Conservation (phyloP, 2,113 vertebrate genomes). For the Oreamnos americanus region DNA sequence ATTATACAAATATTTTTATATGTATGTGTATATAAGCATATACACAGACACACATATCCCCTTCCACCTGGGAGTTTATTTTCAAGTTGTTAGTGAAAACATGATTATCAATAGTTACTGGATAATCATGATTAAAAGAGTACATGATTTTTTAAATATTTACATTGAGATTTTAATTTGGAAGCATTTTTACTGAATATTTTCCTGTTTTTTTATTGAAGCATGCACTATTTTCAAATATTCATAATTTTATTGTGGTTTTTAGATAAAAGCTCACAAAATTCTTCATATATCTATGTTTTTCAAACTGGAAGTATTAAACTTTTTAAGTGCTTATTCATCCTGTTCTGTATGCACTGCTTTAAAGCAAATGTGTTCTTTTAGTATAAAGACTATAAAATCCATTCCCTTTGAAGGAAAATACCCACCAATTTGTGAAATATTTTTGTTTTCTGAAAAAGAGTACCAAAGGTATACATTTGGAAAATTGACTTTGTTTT, state of each 20-base stretch:
- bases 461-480: neutral
- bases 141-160: neutral
- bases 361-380: neutral
- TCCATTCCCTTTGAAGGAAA: neutral
- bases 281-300: neutral
- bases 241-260: neutral
- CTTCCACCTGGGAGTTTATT: neutral
- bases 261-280: neutral
- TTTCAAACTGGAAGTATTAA: neutral
- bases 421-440: neutral
- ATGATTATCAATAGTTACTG: neutral
- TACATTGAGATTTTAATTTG: neutral
- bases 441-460: slow-evolving; percentile 32
- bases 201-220: neutral
- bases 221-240: neutral
- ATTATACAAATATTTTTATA: neutral
- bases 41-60: neutral
- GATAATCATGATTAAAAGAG: neutral
- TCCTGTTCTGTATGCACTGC: neutral
- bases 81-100: neutral
- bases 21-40: neutral
- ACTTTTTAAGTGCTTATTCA: neutral
- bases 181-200: neutral
- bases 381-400: neutral
- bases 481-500: neutral